phyloP scores from a whole-genome alignment of 2,113 vertebrate genomes.

The Calyptommatus sinebrachiatus region DNA sequence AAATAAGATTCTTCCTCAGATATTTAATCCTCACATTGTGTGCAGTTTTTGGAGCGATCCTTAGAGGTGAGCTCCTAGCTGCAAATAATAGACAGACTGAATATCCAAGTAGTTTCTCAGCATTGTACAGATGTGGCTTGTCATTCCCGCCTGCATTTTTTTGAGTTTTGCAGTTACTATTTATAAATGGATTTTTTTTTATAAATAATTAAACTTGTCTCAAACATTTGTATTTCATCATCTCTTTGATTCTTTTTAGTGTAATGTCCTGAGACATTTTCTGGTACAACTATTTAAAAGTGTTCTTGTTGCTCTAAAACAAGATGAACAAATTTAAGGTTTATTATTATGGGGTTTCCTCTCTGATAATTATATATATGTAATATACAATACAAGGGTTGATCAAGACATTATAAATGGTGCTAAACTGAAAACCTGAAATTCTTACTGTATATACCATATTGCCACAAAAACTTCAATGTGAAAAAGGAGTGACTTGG shows the following conservation, averaged over 20 bases:
- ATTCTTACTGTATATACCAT: conserved; percentile 68
- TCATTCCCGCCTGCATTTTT: too few relatives aligned
- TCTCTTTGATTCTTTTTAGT: neutral
- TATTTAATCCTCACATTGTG: too few relatives aligned
- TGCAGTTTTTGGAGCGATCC: too few relatives aligned
- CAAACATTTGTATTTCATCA: neutral
- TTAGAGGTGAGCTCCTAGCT: too few relatives aligned
- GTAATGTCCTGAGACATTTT: conserved; percentile 30
- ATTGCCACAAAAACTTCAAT: conserved; percentile 67
- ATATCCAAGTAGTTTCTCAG: too few relatives aligned
- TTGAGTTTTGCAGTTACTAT: too few relatives aligned
- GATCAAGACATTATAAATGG: conserved; percentile 42
- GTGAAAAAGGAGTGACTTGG: conserved; percentile 43
- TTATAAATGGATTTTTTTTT: too few relatives aligned
- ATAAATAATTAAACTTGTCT: neutral
- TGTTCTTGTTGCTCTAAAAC: neutral
- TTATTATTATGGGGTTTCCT: conserved; percentile 33
- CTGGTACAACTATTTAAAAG: conserved; percentile 19
- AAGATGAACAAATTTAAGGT: conserved; percentile 1
- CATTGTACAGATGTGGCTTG: too few relatives aligned
- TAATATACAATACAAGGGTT: conserved; percentile 28
- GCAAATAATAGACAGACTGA: too few relatives aligned
- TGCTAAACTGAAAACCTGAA: conserved; percentile 54
- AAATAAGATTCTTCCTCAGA: neutral
- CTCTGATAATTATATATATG: conserved; percentile 2